Base-by-base conservation (phyloP, 2,797 vertebrate genomes). In the Chiroxiphia lanceolata region DNA sequence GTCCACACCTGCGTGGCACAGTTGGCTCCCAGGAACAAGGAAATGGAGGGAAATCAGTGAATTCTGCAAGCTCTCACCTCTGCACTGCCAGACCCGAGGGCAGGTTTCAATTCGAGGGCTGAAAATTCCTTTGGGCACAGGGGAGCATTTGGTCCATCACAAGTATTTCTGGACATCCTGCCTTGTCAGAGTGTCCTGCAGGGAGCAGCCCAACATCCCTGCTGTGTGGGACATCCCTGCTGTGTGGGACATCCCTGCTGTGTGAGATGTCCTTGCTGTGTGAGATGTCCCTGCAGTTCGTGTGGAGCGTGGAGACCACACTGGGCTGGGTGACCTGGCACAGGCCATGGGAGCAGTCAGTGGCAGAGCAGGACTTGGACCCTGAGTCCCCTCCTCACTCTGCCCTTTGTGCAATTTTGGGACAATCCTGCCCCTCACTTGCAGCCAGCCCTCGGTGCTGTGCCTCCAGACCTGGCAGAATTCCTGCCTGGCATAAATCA, bases 31-130 rank as follows among this genome's bases (percentile, higher is more conserved):
- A 7, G 56, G 48, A 33, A 22, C 2, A 3, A 4, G 51, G 25
- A 6, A 14, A 1, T 9, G 19, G 27, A n/a, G 65, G 17, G 12
- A 59, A 60, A 33, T 1, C 1, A 0, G 0, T 5, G 45, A 53
- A 15, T 80, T 63, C 10, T 8, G 79, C 56, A 33, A 56, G 12
- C 3, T 5, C 2, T 14, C 63, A 26, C 44, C 57, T 27, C 67
- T 33, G 40, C 11, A 0, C 13, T 20, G 36, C 44, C 44, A 11
- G 26, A 1, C 45, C 13, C 2, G 2, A 40, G 38, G 38, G 9
- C 1, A 8, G 50, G 29, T 5, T 65, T 47, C 45, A 4, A 34
- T 27, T 14, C 0, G 1, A 57, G 68, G 47, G 31, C 47, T 80
- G 71, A 22, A 38, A 64, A 63, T 40, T 5, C 4, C 40, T 83